Conservation (phyloP, 2,797 vertebrate genomes). For the Gila robusta region DNA sequence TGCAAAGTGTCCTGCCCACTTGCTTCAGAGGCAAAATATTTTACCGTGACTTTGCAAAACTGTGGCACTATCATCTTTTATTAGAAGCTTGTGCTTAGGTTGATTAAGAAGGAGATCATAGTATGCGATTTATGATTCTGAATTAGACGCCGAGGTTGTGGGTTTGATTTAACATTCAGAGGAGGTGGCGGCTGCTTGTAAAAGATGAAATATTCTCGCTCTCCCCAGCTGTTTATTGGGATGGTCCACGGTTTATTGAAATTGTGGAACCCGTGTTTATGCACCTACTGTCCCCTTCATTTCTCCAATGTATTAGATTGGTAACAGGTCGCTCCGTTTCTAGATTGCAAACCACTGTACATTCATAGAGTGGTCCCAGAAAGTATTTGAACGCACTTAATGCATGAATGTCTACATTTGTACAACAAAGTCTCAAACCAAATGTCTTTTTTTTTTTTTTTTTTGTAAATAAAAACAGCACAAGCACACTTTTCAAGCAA, state of each 20-base stretch:
- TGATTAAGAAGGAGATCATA: conserved; percentile 77
- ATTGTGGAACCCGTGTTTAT: conserved; percentile 41
- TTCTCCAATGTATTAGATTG: conserved; percentile 6
- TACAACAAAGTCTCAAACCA: background rate
- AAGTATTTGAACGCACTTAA: background rate
- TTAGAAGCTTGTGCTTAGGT: conserved; percentile 67
- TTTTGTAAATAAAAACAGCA: background rate
- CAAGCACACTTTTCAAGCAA: no score
- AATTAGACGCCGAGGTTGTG: conserved; percentile 63
- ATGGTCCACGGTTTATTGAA: conserved; percentile 59
- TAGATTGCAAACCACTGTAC: background rate
- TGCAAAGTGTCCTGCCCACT: conserved; percentile 73
- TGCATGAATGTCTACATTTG: background rate
- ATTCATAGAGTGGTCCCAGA: background rate
- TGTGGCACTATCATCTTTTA: conserved; percentile 69
- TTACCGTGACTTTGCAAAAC: conserved; percentile 76
- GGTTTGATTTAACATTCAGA: conserved; percentile 67
- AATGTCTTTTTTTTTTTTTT: no score
- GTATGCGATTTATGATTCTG: conserved; percentile 70
- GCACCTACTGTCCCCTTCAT: conserved; percentile 32
- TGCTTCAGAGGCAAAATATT: conserved; percentile 73
- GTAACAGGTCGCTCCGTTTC: background rate
- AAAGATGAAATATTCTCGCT: conserved; percentile 62
- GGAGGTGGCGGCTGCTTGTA: conserved; percentile 59
- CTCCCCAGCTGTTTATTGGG: conserved; percentile 59